Evolutionary conservation across 2,888 invertebrate species (phyloP).

Genomic region (Acanthopleura granulata): DNA sequence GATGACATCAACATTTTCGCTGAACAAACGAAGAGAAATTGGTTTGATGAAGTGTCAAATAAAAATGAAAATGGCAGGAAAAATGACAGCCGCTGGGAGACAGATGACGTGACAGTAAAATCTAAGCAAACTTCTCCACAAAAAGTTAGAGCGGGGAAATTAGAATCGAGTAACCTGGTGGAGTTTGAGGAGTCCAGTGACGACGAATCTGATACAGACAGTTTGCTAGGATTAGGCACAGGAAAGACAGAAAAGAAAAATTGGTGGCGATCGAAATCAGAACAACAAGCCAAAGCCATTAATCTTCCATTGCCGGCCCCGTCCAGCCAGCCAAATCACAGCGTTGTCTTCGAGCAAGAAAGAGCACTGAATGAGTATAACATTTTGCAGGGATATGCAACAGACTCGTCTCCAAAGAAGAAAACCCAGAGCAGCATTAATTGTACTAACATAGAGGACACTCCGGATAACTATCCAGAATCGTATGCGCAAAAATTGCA

Average conservation of each 20-base stretch:
- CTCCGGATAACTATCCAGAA: background rate
- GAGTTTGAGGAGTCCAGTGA: slow-evolving; percentile 1
- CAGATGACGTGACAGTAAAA: background rate
- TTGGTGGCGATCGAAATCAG: background rate
- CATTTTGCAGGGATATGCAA: background rate
- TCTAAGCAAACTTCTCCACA: background rate
- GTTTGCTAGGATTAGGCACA: background rate
- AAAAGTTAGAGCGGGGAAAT: background rate
- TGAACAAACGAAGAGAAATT: no score
- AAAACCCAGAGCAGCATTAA: background rate
- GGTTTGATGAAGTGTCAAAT: no score
- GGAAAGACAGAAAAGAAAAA: background rate
- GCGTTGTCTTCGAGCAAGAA: slow-evolving; percentile 1
- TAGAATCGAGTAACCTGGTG: background rate
- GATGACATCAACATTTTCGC: background rate
- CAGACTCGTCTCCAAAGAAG: background rate
- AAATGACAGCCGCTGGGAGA: background rate
- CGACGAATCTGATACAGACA: slow-evolving; percentile 9
- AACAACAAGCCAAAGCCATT: background rate
- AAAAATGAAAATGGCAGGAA: no score
- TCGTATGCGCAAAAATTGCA: background rate
- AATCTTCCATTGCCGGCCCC: background rate
- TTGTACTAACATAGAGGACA: background rate
- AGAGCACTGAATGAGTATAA: slow-evolving; percentile 10
- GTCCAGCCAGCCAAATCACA: background rate